Evolutionary conservation across 2,888 invertebrate genomes (phyloP), one percentile per base, ranked within the genome.

Genomic region (Lasioglossum malachurum): DNA sequence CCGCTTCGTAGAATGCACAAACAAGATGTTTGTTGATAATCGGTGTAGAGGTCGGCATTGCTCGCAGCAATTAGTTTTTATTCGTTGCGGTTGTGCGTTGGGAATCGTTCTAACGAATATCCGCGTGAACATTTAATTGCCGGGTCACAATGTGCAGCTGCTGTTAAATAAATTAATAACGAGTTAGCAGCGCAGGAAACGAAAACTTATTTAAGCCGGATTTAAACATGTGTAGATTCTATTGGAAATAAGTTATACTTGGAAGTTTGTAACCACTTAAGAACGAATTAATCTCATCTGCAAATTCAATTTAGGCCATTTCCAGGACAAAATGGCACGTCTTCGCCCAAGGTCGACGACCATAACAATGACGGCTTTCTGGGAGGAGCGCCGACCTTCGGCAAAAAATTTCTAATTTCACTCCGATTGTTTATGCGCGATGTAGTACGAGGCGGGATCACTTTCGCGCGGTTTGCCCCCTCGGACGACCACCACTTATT

Each of bases 401-500:
- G 53, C 46, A 72, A 46, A 67, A 71, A 85, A 84, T 85, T 85
- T 85, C 84, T 76, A 85, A 84, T 85, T 84, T 85, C 84, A 76
- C 80, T 77, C n/a, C 73, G 49, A n/a, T 27, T 74, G 49, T 69
- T 77, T 85, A 85, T 85, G 86, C 85, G 49, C 38, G 79, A 35
- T 0, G 71, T 78, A 79, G 53, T 75, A 78, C 76, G 12, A 74
- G 27, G 46, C 38, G 67, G 67, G 27, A 79, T 80, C 72, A 69
- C 75, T 80, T 87, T 87, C 87, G 87, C 87, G 71, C 67, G 78
- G 78, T 27, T 53, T n/a, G 80, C 64, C 80, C 74, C 78, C 76
- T 78, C 57, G 57, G n/a, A 12, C n/a, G 79, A 46, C 46, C 46
- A 60, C 76, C 53, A 69, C 75, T 74, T 80, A 57, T 69, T 46